Evolutionary conservation across 2,888 invertebrate genomes (phyloP).

Genomic region (Argyresthia goedartella): DNA sequence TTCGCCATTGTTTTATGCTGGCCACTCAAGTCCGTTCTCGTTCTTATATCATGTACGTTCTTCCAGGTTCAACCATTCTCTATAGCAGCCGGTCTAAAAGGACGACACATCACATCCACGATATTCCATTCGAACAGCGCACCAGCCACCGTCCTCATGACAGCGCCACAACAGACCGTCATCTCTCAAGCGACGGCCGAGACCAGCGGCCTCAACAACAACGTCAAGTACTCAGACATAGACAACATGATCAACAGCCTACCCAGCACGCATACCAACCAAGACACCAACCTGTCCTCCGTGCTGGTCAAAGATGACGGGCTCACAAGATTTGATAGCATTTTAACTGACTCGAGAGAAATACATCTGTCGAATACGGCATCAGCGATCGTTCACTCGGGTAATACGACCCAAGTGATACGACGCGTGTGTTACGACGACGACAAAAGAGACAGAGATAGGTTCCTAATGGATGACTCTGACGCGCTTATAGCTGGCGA

Average conservation of each 20-base stretch:
- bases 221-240: conserved; percentile 45
- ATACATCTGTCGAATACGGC: conserved; percentile 42
- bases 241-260: conserved; percentile 48
- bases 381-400: conserved; percentile 47
- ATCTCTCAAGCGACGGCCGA: conserved; percentile 50
- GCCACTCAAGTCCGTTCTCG: too few relatives aligned
- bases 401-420: conserved; percentile 56
- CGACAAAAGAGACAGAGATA: conserved; percentile 28
- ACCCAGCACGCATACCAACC: conserved; percentile 24
- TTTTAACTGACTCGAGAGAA: conserved; percentile 45
- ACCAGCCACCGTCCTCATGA: conserved; percentile 53
- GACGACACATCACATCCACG: conserved; percentile 49
- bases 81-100: conserved; percentile 31
- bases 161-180: conserved; percentile 50
- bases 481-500: conserved; percentile 37
- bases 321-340: conserved; percentile 40
- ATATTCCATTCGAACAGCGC: conserved; percentile 50
- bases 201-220: conserved; percentile 20
- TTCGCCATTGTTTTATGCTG: too few relatives aligned
- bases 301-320: conserved; percentile 49
- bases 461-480: conserved; percentile 40
- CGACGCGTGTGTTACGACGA: conserved; percentile 48
- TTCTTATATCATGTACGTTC: too few relatives aligned
- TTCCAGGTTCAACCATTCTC: conserved; percentile 52
- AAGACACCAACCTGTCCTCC: conserved; percentile 32